Conservation (phyloP, 2,888 invertebrate genomes). For the Toxonevra muliebris region DNA sequence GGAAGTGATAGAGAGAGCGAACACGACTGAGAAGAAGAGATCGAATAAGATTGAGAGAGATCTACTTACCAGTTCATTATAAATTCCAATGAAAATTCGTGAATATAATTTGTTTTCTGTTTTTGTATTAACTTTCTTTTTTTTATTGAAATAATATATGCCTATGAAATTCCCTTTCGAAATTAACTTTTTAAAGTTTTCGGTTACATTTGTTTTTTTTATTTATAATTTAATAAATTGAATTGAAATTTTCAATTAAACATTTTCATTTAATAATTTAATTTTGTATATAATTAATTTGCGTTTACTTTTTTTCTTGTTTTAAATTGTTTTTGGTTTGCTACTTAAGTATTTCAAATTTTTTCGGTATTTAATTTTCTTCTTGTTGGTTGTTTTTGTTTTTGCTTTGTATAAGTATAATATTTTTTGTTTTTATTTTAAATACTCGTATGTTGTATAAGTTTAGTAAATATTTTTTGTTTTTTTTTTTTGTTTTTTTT, state of each 20-base stretch:
- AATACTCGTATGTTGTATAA: slow-evolving; percentile 5
- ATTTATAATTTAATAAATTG: slow-evolving; percentile 27
- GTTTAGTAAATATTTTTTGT: not conserved
- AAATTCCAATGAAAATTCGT: no score
- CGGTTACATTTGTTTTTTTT: slow-evolving; percentile 36
- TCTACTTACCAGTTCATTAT: no score
- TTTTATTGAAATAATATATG: slow-evolving; percentile 45
- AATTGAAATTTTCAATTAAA: slow-evolving; percentile 14
- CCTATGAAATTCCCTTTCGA: slow-evolving; percentile 33
- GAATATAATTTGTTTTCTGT: no score
- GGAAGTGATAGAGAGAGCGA: no score
- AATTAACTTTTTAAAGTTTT: slow-evolving; percentile 27
- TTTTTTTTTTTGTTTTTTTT: no score
- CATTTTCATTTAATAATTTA: slow-evolving; percentile 26
- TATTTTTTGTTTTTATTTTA: not conserved
- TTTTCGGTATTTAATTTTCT: not conserved
- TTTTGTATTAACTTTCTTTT: slow-evolving; percentile 45
- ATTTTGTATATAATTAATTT: slow-evolving; percentile 17
- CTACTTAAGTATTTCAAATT: slow-evolving; percentile 7
- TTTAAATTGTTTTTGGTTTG: not conserved
- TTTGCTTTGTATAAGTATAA: slow-evolving; percentile 14
- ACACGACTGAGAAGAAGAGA: no score
- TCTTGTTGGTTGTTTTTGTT: slow-evolving; percentile 13
- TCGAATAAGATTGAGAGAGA: no score
- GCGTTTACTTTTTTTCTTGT: slow-evolving; percentile 8